Evolutionary conservation across 1,140 invertebrate genomes (phyloP), one percentile per base, ranked within the genome.

Genomic region (Aethina tumida): DNA sequence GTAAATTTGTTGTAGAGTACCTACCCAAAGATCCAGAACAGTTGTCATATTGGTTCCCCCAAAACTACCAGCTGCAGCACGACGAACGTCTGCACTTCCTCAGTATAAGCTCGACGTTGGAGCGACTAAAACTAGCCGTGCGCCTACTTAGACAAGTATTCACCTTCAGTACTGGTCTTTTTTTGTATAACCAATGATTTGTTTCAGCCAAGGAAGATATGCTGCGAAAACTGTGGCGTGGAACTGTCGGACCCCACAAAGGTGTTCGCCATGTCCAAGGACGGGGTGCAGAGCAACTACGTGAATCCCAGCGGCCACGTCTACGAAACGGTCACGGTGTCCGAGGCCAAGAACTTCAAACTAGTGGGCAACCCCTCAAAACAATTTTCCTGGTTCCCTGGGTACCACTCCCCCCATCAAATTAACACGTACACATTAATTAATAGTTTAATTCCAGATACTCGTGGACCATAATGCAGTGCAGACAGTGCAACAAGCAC

Each of bases 301-400:
- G 83, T 85, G 8, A 92, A 92, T 67, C 75, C 80, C 30, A 66
- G 66, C 45, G 87, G 87, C 20, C 68, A 78, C 54, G 76, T 89
- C 33, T 83, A 87, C 58, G 87, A 91, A 58, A 87, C 81, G 1
- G 62, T 90, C 8, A 91, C 86, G 6, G 67, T 89, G 0, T 68
- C 71, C 46, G 67, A 73, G 35, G 74, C 77, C 0, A 57, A 71
- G 41, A 72, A 75, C 45, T 60, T 84, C 15, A 54, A 54, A 4
- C 58, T 78, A n/a, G 62, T 67, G 18, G 67, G 69, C 1, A 47
- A 58, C 9, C 55, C 81, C 5, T 81, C 79, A 1, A 75, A 73
- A 12, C 71, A 83, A 48, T 81, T 77, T 52, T 81, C 75, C 43
- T 91, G 87, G 87, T 91, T 91, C 61, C 85, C 87, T 17, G 86